phyloP scores from a whole-genome alignment of 92 coral and sea anemone species.

The Phymanthus crucifer region DNA sequence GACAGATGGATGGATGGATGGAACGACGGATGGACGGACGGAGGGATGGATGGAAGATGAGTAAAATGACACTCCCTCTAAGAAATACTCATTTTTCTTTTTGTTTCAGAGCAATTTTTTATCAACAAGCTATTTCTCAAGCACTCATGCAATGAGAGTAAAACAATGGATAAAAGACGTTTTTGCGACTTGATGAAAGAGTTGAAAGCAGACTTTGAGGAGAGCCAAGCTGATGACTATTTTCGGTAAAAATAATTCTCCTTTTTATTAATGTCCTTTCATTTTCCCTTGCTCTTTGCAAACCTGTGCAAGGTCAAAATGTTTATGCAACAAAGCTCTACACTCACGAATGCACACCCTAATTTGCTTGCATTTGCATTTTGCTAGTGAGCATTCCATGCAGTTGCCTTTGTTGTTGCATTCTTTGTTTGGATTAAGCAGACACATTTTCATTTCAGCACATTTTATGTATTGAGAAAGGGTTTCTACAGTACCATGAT shows the following conservation, averaged over 20 bases:
- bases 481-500: constrained; percentile 32
- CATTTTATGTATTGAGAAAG: constrained; percentile 56
- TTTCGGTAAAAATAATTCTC: constrained; percentile 52
- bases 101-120: constrained; percentile 64
- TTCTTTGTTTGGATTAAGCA: not conserved
- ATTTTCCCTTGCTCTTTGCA: too few species aligned
- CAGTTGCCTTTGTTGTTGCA: too few species aligned
- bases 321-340: too few species aligned
- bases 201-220: constrained; percentile 37
- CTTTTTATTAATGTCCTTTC: too few species aligned
- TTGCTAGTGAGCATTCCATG: too few species aligned
- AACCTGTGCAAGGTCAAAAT: not conserved
- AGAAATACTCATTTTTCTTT: not conserved
- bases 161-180: constrained; percentile 19
- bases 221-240: constrained; percentile 25
- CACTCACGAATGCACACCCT: too few species aligned
- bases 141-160: constrained; percentile 34
- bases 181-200: constrained; percentile 53
- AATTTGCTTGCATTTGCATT: too few species aligned
- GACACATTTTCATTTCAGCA: constrained; percentile 29
- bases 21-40: too few species aligned
- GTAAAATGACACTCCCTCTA: not conserved
- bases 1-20: too few species aligned
- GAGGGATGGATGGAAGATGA: not conserved
- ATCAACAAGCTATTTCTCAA: constrained; percentile 51